A percentile compares a stretch with the other conserved stretches of the same genome.
phyloP scores from a whole-genome alignment of 2,113 vertebrate species.

The Micronycteris hirsuta region DNA sequence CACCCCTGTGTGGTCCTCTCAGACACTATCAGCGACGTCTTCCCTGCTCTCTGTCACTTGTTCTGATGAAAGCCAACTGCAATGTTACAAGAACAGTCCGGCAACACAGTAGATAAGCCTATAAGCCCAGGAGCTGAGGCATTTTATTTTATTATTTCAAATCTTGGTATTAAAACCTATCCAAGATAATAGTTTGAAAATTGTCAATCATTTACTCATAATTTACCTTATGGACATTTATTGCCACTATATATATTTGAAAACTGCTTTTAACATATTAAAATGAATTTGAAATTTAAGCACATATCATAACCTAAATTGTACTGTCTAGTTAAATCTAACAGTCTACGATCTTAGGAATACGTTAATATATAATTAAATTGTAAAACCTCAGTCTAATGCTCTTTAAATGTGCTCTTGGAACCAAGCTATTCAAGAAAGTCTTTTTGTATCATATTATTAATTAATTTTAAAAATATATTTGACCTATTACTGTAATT shows the following conservation, averaged over 20 bases:
- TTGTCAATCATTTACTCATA: not conserved
- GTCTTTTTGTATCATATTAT: not conserved
- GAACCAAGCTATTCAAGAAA: not conserved
- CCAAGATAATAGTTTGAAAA: not conserved
- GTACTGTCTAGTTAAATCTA: not conserved
- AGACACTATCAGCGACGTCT: not conserved
- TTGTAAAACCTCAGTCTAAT: not conserved
- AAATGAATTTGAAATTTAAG: constrained; percentile 23
- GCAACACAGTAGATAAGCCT: not conserved
- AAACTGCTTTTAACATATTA: not conserved
- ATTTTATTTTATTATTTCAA: not conserved
- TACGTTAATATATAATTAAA: not conserved
- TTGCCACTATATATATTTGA: not conserved
- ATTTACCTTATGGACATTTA: not conserved
- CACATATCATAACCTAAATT: not conserved
- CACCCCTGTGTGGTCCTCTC: accelerated
- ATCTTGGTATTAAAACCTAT: not conserved
- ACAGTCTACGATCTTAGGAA: not conserved
- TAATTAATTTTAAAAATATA: not conserved
- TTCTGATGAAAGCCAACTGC: not conserved
- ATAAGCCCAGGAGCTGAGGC: not conserved
- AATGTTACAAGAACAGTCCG: not conserved
- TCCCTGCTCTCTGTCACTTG: not conserved
- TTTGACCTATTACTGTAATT: not conserved
- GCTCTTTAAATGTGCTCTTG: not conserved